phyloP scores from a whole-genome alignment of 1,140 invertebrate species.

The Heterodera carotae region DNA sequence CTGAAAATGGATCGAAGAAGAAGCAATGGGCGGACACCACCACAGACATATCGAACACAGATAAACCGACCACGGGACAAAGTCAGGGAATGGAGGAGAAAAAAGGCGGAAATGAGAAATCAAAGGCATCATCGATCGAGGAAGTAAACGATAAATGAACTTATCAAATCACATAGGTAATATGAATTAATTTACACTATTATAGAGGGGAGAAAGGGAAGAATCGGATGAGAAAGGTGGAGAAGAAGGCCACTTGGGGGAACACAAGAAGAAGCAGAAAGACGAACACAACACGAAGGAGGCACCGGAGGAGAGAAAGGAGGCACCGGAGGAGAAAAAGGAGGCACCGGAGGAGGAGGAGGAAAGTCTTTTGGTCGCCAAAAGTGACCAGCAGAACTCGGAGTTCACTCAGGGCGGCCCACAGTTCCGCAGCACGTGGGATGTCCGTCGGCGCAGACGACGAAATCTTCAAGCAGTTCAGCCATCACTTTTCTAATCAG shows the following conservation, averaged over 20 bases:
- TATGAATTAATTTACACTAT: not conserved
- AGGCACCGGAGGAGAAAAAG: not conserved
- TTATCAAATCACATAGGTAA: not conserved
- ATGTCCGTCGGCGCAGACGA: not conserved
- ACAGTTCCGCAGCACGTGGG: constrained; percentile 11
- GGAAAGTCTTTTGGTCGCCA: not conserved
- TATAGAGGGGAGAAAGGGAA: not conserved
- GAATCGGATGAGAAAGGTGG: not conserved
- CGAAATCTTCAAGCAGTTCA: not conserved
- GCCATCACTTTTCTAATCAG: not conserved
- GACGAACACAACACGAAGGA: not conserved
- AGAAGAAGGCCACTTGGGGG: not conserved
- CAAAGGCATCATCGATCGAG: not conserved
- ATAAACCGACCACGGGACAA: not conserved
- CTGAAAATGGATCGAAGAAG: not conserved
- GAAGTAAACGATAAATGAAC: not conserved
- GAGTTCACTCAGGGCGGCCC: constrained; percentile 12
- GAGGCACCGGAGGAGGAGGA: constrained; percentile 4
- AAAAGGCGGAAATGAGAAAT: not conserved
- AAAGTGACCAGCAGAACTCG: not conserved
- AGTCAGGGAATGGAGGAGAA: not conserved
- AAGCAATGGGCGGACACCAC: not conserved
- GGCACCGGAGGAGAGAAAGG: not conserved
- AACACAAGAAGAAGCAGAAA: not conserved
- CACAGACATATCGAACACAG: not conserved